Evolutionary conservation across 1,140 invertebrate genomes (phyloP).

Genomic region (Drusus annulatus): DNA sequence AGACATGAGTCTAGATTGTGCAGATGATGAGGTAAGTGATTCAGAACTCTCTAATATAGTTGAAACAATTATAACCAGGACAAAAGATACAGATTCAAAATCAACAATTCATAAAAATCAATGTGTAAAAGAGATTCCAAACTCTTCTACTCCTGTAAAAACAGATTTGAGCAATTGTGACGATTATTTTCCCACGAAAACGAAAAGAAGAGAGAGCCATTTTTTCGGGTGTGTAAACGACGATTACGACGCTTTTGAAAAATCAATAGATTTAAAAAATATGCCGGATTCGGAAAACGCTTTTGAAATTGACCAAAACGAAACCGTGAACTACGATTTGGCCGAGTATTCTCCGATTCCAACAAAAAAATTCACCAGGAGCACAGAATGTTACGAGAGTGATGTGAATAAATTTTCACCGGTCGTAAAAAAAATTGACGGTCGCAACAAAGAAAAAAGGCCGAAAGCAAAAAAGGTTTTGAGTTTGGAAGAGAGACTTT

Average conservation of each 20-base stretch:
- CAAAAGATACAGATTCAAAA: constrained; percentile 23
- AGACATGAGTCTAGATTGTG: constrained; percentile 22
- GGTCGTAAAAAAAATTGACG: no score
- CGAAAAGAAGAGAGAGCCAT: constrained; percentile 64
- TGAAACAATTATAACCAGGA: constrained; percentile 46
- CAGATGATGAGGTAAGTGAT: constrained; percentile 31
- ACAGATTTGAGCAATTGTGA: constrained; percentile 54
- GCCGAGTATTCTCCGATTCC: constrained; percentile 12
- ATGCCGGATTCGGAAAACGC: constrained; percentile 12
- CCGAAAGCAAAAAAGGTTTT: background rate
- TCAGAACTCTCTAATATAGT: constrained; percentile 46
- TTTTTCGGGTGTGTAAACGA: constrained; percentile 67
- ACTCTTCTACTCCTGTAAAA: constrained; percentile 65
- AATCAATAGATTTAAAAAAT: constrained; percentile 65
- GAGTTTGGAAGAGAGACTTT: constrained; percentile 20
- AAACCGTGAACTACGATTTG: constrained; percentile 16
- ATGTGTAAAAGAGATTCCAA: constrained; percentile 49
- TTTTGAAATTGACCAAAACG: constrained; percentile 9
- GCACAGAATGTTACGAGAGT: no score
- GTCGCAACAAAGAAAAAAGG: background rate
- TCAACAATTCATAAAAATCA: background rate
- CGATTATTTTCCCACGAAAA: constrained; percentile 19
- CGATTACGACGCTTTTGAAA: constrained; percentile 67
- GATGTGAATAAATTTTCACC: no score
- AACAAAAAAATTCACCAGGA: background rate